A percentile compares a stretch with the other conserved stretches of the same genome.
These are phyloP conservation scores for Tangara arthus DNA, from an alignment of 2,797 vertebrate species.

Conservation along the genomic window DNA sequence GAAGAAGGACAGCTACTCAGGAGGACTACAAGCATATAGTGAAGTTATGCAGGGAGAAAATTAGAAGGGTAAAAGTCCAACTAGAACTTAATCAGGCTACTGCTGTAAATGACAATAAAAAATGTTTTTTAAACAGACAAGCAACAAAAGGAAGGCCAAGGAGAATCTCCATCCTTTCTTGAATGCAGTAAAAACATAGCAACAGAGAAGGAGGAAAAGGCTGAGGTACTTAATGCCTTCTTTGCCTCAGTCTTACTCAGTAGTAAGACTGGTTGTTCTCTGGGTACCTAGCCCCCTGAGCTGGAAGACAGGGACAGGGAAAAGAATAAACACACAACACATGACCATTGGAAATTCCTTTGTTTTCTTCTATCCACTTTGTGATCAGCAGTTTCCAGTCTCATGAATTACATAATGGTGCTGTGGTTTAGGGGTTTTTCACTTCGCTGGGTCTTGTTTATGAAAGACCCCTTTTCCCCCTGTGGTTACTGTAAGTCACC, in stretches of 20 bases:
- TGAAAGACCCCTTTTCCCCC: not conserved
- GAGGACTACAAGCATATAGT: not conserved
- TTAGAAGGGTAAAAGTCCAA: not conserved
- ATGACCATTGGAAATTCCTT: not conserved
- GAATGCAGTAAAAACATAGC: not conserved
- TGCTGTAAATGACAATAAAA: not conserved
- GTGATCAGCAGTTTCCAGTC: not conserved
- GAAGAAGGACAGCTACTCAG: not conserved
- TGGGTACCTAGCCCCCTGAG: rapidly evolving
- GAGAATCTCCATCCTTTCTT: not conserved
- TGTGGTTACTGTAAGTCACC: not conserved
- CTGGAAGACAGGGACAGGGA: not conserved
- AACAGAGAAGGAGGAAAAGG: not conserved
- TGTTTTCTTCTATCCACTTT: not conserved
- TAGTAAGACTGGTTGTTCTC: not conserved
- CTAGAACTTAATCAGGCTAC: not conserved
- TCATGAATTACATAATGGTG: not conserved
- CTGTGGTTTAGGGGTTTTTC: not conserved
- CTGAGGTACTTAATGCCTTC: not conserved
- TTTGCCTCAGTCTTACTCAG: not conserved
- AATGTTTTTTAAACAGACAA: not conserved
- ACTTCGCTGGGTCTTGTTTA: not conserved
- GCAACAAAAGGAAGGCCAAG: not conserved
- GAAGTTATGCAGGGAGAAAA: not conserved
- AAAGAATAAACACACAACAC: not conserved